Evolutionary conservation across 2,113 vertebrate species (phyloP), one percentile per base, ranked within the genome.

Genomic region (Lophochroa leadbeateri): DNA sequence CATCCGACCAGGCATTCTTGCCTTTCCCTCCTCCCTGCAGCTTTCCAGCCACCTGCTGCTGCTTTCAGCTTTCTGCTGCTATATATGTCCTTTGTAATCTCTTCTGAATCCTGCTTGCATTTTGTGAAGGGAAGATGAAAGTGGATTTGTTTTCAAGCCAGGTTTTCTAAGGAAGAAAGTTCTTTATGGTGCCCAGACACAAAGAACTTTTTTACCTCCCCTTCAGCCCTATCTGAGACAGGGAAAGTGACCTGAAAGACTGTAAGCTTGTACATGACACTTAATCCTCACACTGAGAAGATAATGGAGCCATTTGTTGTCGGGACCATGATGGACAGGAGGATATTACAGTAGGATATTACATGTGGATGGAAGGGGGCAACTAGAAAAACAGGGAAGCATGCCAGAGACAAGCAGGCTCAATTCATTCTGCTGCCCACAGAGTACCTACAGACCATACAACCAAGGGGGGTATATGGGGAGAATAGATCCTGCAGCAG

Each of bases 11-110:
- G 39, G 13, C 55, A 78, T 78, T 97, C 88, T 71, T 90, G 33
- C 25, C 33, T 61, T 70, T 72, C 47, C 60, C n/a, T 68, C 55
- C 74, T 75, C 77, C 43, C 72, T 58, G 80, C 72, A 94, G 91
- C 50, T 68, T 91, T 93, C 67, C 64, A 94, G 77, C 60, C 94
- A 94, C 86, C 91, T 96, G 92, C 80, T 90, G 58, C 82, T 76
- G 50, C 68, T 81, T 84, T 33, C 49, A 92, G 44, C 49, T 90
- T 92, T 83, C 68, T 86, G 80, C 37, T 86, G 80, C 80, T 94
- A 92, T 92, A 83, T 88, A 92, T 89, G 78, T 55, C n/a, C 70
- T 53, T 83, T 74, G 63, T 77, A 88, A 93, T 88, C 82, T 46
- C 69, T 81, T 18, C 46, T 28, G 25, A 88, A 61, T 52, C 52